Evolutionary conservation across 2,113 vertebrate genomes (phyloP), one percentile per base, ranked within the genome.

Genomic region (Cyprinodon tularosa): DNA sequence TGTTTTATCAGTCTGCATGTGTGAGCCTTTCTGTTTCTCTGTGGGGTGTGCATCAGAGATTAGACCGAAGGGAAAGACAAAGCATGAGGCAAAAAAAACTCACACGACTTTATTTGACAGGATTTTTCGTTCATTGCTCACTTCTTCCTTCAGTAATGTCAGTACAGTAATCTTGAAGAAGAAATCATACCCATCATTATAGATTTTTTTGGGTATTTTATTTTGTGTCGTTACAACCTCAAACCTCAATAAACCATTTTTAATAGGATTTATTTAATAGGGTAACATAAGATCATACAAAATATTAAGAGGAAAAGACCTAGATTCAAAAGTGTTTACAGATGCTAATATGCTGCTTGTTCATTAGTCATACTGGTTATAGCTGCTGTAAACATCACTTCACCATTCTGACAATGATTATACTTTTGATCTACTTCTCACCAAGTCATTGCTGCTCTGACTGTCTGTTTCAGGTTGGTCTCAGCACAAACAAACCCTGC

Each of bases 31-130:
- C 67, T 78, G 72, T 67, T 38, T 72, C 38, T 61, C 22, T 64
- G 4, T 57, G 61, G 45, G 48, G 63, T 82, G 78, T 75, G 73
- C 86, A 68, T 86, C 79, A 62, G 64, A 76, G 85, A 86, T 90
- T 84, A 74, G 76, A 53, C 42, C 17, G 73, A 68, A 8, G 47
- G 48, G 64, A 39, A n/a, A 47, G 77, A 78, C 76, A 9, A 77
- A 73, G 29, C 29, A 29, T 29, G 29, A 29, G 81, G 76, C 59
- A 71, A 71, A 71, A 78, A 62, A 73, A 53, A 42, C 13, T 78
- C 6, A n/a, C 67, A 89, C 60, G 47, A 62, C 50, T 37, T 80
- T 76, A 84, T 76, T 57, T 50, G 14, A 69, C 22, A 53, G 59
- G 42, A 37, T 78, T 42, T 78, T 72, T 66, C 7, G n/a, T 29